Evolutionary conservation across 2,113 vertebrate genomes (phyloP).

Genomic region (Opisthocomus hoazin): DNA sequence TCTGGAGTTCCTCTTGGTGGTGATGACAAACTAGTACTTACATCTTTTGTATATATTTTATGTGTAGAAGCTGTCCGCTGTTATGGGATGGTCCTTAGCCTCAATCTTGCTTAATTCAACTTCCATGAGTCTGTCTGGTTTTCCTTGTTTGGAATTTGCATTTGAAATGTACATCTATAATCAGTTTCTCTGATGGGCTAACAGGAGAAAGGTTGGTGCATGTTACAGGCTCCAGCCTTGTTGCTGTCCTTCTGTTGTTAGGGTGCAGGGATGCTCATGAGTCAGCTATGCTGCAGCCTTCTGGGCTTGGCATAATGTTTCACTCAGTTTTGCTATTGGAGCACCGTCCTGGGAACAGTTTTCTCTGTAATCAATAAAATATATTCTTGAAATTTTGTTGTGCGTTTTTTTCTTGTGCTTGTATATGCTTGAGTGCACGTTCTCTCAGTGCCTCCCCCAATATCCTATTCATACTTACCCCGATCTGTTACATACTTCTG

Average conservation of each 20-base stretch:
- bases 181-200: not conserved
- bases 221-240: not conserved
- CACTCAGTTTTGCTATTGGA: not conserved
- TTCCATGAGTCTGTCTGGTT: not conserved
- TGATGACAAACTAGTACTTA: not conserved
- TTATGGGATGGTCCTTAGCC: not conserved
- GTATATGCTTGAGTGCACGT: rapidly evolving
- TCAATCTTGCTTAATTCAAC: not conserved
- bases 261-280: not conserved
- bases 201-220: not conserved
- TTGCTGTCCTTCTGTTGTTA: not conserved
- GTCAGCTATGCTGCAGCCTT: not conserved
- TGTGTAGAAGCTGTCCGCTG: not conserved
- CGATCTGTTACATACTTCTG: not conserved
- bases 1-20: not conserved
- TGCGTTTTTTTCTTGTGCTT: not conserved
- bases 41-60: not conserved
- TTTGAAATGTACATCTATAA: not conserved
- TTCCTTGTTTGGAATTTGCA: not conserved
- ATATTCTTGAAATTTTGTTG: not conserved
- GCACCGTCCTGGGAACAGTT: not conserved
- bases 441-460: not conserved
- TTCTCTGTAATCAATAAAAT: not conserved
- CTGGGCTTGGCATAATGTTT: not conserved
- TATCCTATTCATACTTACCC: not conserved